A percentile compares a stretch with the other conserved stretches of the same genome.
phyloP scores from a whole-genome alignment of 1,140 invertebrate genomes.

The Caerostris darwini region DNA sequence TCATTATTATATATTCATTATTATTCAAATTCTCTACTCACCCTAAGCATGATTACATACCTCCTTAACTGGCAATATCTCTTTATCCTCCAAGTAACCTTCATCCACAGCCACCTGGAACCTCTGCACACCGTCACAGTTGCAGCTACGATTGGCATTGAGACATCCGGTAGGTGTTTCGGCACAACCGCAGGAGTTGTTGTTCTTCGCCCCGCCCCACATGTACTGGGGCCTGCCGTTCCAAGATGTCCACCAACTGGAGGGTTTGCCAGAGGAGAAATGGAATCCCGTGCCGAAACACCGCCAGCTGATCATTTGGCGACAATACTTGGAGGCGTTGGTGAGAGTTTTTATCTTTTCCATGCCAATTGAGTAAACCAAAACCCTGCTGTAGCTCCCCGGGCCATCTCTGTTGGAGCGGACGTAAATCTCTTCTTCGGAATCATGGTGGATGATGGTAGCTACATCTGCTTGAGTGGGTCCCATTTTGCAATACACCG shows the following conservation, averaged over 20 bases:
- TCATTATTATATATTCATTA: too few species aligned
- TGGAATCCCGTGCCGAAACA: conserved; percentile 79
- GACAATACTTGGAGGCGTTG: conserved; percentile 77
- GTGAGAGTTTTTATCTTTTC: conserved; percentile 77
- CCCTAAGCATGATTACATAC: conserved; percentile 12
- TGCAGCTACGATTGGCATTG: conserved; percentile 65
- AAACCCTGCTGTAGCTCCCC: conserved; percentile 75
- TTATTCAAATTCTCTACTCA: too few species aligned
- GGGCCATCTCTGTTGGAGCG: conserved; percentile 71
- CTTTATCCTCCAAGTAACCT: conserved; percentile 78
- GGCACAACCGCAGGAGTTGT: conserved; percentile 77
- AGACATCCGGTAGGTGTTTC: conserved; percentile 22
- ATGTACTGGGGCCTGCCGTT: conserved; percentile 70
- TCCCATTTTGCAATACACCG: conserved; percentile 78
- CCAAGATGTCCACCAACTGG: conserved; percentile 78
- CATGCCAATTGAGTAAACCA: conserved; percentile 78
- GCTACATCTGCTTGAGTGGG: conserved; percentile 33
- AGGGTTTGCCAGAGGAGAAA: conserved; percentile 76
- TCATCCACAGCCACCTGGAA: conserved; percentile 76
- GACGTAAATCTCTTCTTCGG: conserved; percentile 78
- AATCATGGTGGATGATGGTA: conserved; percentile 79
- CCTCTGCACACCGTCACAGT: conserved; percentile 78
- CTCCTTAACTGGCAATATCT: conserved; percentile 75
- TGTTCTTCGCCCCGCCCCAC: conserved; percentile 76
- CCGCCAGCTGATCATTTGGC: conserved; percentile 78